Percentiles rank a stretch among this genome's conserved stretches.
Evolutionary conservation across 2,797 vertebrate genomes (phyloP).

Genomic region (Holocentrus rufus): DNA sequence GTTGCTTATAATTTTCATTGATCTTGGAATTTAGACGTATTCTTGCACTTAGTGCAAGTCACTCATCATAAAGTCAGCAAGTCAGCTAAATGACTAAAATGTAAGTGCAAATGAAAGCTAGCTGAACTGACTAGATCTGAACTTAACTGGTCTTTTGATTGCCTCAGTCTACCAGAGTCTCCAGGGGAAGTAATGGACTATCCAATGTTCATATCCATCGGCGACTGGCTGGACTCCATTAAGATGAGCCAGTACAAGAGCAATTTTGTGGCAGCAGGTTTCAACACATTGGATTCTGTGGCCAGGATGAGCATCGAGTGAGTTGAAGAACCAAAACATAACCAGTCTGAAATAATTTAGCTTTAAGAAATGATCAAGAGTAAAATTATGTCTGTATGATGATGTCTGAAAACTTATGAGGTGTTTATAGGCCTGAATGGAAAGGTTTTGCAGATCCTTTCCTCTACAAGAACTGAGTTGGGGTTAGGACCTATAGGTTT

Average conservation of each 20-base stretch:
- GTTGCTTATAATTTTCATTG: too few species aligned
- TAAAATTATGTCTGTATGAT: background rate
- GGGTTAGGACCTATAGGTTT: too few species aligned
- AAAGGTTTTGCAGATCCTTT: too few species aligned
- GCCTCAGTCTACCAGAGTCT: slow-evolving; percentile 82
- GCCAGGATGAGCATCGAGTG: slow-evolving; percentile 86
- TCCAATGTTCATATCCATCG: slow-evolving; percentile 93
- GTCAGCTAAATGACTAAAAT: too few species aligned
- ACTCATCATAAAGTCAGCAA: too few species aligned
- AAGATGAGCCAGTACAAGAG: slow-evolving; percentile 99
- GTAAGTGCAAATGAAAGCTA: background rate
- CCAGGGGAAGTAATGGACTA: slow-evolving; percentile 84
- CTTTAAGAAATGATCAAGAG: background rate
- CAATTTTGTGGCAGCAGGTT: slow-evolving; percentile 95
- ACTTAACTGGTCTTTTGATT: slow-evolving; percentile 10
- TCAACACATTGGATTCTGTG: slow-evolving; percentile 93
- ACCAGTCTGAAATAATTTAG: background rate
- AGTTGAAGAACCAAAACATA: slow-evolving; percentile 60
- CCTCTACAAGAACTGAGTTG: too few species aligned
- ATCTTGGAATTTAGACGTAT: too few species aligned
- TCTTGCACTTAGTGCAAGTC: too few species aligned
- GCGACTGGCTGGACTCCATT: slow-evolving; percentile 98
- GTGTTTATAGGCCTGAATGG: too few species aligned
- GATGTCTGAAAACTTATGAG: too few species aligned
- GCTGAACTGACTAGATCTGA: slow-evolving; percentile 16